Base-by-base conservation (phyloP, 2,113 vertebrate species). In the Pseudonaja textilis region DNA sequence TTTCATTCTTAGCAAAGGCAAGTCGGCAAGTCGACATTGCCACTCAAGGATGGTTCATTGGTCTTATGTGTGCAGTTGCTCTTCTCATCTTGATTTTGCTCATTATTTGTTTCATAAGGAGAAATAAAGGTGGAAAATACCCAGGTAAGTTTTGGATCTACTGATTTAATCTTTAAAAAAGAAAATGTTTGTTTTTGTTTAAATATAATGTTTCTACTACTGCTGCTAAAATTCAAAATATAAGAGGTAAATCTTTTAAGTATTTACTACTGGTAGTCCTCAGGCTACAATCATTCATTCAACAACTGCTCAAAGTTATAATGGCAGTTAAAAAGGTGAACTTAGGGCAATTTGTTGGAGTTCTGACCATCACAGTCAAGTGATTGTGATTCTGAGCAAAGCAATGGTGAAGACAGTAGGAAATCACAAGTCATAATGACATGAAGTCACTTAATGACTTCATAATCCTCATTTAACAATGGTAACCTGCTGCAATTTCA, bases 31-130 rank as follows among this genome's bases (percentile, higher is more conserved):
- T 99, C 93, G 99, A 99, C 96, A 99, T 99, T 91, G 99, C 99
- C 57, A 99, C 99, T 87, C 99, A 99, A 97, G 99, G 99, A 96
- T 99, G 99, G 99, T 99, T 99, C 98, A 99, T 99, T 94, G 99
- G 99, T 92, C 98, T 99, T 8, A 99, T 99, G 99, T 99, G 99
- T 95, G 99, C 99, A 93, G 99, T 99, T 9, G 99, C 99, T 90
- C 98, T 99, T 93, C 98, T 99, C 93, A 99, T 99, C 97, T 98
- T 99, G 95, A 98, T 99, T 96, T 98, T 99, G 91, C 97, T 99
- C 96, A 99, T 99, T 88, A 98, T 99, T 98, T 99, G 99, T 97
- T 99, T 99, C 97, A 99, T 99, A 97, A 98, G 99, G 98, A 98
- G 99, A 95, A 99, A 99, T 96, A 99, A 99, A 92, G 99, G 99